Conservation (phyloP, 2,888 invertebrate genomes). For the Lasioglossum pauxillum region DNA sequence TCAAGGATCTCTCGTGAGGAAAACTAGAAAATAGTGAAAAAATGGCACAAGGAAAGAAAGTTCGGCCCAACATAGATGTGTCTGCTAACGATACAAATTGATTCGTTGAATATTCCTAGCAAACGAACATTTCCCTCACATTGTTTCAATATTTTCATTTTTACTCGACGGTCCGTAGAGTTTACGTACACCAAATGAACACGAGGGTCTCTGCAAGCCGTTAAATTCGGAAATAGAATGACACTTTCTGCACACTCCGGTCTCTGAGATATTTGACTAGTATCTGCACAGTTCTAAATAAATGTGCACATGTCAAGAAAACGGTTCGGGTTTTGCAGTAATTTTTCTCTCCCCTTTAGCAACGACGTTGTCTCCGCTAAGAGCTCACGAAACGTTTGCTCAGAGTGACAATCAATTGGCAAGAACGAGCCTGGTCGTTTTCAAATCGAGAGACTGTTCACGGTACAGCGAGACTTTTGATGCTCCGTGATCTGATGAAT, state of each 20-base stretch:
- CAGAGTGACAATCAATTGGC: constrained; percentile 38
- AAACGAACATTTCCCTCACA: not conserved
- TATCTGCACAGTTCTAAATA: constrained; percentile 18
- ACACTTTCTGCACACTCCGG: constrained; percentile 11
- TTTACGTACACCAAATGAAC: constrained; percentile 23
- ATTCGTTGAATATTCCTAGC: not conserved
- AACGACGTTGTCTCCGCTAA: constrained; percentile 1
- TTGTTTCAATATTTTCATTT: constrained; percentile 24
- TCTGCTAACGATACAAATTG: not conserved
- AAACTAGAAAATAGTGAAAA: constrained; percentile 22
- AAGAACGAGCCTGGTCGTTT: constrained; percentile 4
- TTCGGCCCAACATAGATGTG: constrained; percentile 13
- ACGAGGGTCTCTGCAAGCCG: not conserved
- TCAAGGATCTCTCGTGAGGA: not conserved
- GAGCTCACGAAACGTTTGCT: not conserved
- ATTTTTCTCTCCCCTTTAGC: not conserved
- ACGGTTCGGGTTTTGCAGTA: not conserved
- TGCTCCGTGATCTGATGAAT: constrained; percentile 31
- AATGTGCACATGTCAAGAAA: constrained; percentile 12
- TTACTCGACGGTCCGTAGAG: constrained; percentile 7
- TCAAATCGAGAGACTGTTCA: not conserved
- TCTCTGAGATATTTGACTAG: constrained; percentile 29
- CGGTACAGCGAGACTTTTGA: constrained; percentile 21
- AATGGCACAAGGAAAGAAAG: constrained; percentile 14
- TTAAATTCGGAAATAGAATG: not conserved